Base-by-base conservation (phyloP, 2,113 vertebrate genomes). In the Todiramphus chloris region DNA sequence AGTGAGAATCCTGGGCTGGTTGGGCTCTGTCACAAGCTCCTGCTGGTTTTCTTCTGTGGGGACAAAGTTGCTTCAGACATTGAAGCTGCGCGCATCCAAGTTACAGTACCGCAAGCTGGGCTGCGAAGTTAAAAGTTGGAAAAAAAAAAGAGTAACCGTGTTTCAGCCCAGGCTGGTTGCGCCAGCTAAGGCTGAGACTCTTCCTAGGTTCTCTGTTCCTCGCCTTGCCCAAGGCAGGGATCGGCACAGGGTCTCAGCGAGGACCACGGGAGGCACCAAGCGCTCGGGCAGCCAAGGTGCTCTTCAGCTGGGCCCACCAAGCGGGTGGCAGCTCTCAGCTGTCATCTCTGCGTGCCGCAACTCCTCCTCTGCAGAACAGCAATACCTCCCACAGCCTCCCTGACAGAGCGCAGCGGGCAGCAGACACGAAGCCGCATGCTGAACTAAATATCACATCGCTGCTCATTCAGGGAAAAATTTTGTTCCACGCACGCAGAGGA, bases 401-500 rank as follows among this genome's bases (percentile, higher is more conserved):
- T 1, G 37, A 3, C 0, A 35, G 14, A 3, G 39, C 10, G 62
- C 68, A 4, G 51, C 31, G 13, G 74, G 63, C 41, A 41, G 58
- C 86, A 10, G 11, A 10, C 35, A 1, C 1, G 6, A 18, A 43
- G 66, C 48, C 2, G 1, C 1, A 1, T 2, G 13, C 15, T 8
- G 24, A 44, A 1, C 60, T 5, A 1, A 6, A 7, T 6, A 11
- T 4, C 37, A 2, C 21, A 1, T 16, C 8, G 66, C 56, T 55
- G 69, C 56, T 67, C 12, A 0, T 9, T 60, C 1, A 0, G 35
- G 6, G 33, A 83, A 4, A 1, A 0, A 30, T 28, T 9, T 64
- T 31, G 0, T 12, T 43, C 63, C 6, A 4, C 3, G 43, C 17
- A 4, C 1, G 0, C 44, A 2, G 37, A 0, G 53, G 25, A 41